Conservation (phyloP, 2,888 invertebrate genomes). For the Leucophora obtusa region DNA sequence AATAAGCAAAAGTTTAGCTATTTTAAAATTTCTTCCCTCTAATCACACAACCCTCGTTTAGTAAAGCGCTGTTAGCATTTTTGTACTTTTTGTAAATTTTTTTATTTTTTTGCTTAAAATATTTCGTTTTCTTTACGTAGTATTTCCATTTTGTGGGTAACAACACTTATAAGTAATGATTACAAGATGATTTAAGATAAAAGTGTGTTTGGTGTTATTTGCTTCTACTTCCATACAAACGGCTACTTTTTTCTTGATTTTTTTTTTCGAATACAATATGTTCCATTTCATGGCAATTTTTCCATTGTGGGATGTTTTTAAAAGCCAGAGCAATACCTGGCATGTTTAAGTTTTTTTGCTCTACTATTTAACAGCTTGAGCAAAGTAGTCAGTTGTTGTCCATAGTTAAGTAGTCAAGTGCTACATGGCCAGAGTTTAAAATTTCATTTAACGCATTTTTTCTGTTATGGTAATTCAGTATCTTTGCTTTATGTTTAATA, state of each 20-base stretch:
- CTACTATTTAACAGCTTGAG: slow-evolving; percentile 55
- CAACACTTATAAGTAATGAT: slow-evolving; percentile 67
- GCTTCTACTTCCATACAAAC: slow-evolving; percentile 48
- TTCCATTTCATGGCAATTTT: slow-evolving; percentile 42
- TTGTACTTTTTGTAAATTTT: slow-evolving; percentile 42
- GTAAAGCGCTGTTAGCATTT: slow-evolving; percentile 37
- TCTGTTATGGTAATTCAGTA: slow-evolving; percentile 38
- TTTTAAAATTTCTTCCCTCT: neutral
- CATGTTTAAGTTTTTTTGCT: slow-evolving; percentile 37
- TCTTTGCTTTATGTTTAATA: slow-evolving; percentile 38
- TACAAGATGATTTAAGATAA: slow-evolving; percentile 68
- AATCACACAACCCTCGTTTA: slow-evolving; percentile 1
- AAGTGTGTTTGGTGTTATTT: slow-evolving; percentile 59
- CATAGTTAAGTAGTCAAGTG: slow-evolving; percentile 58
- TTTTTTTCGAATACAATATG: slow-evolving; percentile 14
- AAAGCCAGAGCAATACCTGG: slow-evolving; percentile 31
- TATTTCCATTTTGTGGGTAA: slow-evolving; percentile 56
- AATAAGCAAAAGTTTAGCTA: too few relatives aligned
- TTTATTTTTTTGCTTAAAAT: slow-evolving; percentile 20
- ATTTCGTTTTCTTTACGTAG: slow-evolving; percentile 42
- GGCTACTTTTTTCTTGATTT: slow-evolving; percentile 26
- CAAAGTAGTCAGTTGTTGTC: slow-evolving; percentile 3
- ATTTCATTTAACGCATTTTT: slow-evolving; percentile 62
- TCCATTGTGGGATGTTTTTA: slow-evolving; percentile 55
- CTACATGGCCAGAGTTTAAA: slow-evolving; percentile 45